Evolutionary conservation across 2,113 vertebrate genomes (phyloP).

Genomic region (Microcebus jonahi): DNA sequence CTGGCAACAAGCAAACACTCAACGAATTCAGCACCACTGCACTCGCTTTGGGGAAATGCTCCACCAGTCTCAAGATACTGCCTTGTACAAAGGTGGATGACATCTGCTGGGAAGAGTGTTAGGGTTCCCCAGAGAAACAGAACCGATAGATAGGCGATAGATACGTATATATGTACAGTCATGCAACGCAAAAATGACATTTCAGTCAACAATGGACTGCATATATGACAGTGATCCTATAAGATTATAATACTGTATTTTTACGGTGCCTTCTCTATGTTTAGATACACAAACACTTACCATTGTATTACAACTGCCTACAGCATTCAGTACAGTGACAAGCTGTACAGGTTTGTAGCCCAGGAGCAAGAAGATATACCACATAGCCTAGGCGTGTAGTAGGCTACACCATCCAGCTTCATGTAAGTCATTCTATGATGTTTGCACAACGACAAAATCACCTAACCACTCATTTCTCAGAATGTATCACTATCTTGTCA

Average conservation of each 20-base stretch:
- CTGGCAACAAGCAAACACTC: background rate
- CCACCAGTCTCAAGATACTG: background rate
- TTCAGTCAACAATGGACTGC: background rate
- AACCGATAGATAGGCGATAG: background rate
- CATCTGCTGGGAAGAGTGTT: background rate
- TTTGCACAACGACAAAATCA: background rate
- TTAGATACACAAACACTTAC: background rate
- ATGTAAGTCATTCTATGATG: background rate
- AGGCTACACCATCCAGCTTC: background rate
- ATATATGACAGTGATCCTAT: background rate
- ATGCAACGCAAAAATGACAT: background rate
- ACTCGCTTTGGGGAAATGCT: background rate
- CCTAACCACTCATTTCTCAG: background rate
- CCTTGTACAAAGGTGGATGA: too few relatives aligned
- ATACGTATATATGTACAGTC: background rate
- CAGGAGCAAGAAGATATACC: background rate
- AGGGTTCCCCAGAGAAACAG: background rate
- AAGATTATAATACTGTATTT: background rate
- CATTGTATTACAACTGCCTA: background rate
- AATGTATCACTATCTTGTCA: background rate
- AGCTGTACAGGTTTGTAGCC: background rate
- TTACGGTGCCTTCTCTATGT: background rate
- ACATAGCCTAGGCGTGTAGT: background rate
- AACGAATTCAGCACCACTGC: background rate
- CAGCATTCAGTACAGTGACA: background rate